phyloP scores from a whole-genome alignment of 2,797 vertebrate genomes.

The Moxostoma hubbsi region DNA sequence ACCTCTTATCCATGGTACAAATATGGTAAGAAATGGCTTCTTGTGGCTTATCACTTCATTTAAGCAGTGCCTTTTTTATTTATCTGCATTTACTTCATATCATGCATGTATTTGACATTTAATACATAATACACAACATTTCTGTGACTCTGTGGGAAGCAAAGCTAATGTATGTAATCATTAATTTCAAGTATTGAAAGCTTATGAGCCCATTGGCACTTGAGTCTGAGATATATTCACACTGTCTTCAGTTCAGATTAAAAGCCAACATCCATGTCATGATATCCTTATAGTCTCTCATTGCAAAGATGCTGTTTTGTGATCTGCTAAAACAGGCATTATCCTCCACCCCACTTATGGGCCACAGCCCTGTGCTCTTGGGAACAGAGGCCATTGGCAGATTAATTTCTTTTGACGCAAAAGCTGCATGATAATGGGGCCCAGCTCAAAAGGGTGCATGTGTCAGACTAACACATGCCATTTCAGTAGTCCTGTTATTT shows the following conservation, averaged over 20 bases:
- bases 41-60: neutral
- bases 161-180: too few relatives aligned
- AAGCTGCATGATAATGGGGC: constrained; percentile 66
- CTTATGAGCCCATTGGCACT: too few relatives aligned
- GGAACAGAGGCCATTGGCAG: constrained; percentile 66
- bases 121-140: neutral
- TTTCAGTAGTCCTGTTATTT: constrained; percentile 36
- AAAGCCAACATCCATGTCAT: constrained; percentile 18
- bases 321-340: constrained; percentile 39
- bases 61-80: neutral
- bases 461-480: constrained; percentile 62
- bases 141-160: too few relatives aligned
- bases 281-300: neutral
- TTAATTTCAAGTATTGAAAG: too few relatives aligned
- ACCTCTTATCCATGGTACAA: too few relatives aligned
- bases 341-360: constrained; percentile 44
- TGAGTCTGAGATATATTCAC: too few relatives aligned
- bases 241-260: neutral
- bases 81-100: too few relatives aligned
- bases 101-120: neutral
- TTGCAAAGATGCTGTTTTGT: neutral
- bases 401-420: constrained; percentile 71
- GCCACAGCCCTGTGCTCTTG: constrained; percentile 44
- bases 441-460: constrained; percentile 58
- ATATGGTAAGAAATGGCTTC: neutral